Evolutionary conservation across 2,113 vertebrate species (phyloP).

Genomic region (Nesoenas mayeri): DNA sequence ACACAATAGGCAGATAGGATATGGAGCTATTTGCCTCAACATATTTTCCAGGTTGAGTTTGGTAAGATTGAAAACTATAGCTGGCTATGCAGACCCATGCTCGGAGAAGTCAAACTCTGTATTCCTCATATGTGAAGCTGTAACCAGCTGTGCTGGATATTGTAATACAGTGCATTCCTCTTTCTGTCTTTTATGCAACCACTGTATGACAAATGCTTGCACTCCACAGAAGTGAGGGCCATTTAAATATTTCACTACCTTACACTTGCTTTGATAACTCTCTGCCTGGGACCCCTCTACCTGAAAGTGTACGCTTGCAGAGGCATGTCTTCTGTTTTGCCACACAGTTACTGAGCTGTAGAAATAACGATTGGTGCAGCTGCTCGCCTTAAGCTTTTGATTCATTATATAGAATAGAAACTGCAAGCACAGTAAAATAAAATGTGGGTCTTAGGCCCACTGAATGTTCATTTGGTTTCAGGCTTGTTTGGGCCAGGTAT

Average conservation of each 20-base stretch:
- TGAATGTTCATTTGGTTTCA: not conserved
- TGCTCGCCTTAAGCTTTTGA: not conserved
- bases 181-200: not conserved
- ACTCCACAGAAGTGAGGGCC: not conserved
- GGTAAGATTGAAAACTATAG: not conserved
- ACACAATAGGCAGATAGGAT: not conserved
- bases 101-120: not conserved
- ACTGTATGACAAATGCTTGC: not conserved
- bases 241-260: not conserved
- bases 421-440: not conserved
- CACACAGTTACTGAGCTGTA: not conserved
- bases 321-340: not conserved
- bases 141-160: not conserved
- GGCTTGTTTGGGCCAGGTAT: not conserved
- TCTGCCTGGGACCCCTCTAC: not conserved
- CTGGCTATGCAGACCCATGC: fast-evolving
- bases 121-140: not conserved
- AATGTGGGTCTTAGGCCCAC: not conserved
- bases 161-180: not conserved
- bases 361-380: not conserved
- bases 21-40: not conserved
- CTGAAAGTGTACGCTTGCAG: not conserved
- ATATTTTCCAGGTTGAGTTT: not conserved
- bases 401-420: not conserved
- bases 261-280: not conserved